phyloP scores from a whole-genome alignment of 1,140 invertebrate genomes.

The Ceratosolen fusciceps region DNA sequence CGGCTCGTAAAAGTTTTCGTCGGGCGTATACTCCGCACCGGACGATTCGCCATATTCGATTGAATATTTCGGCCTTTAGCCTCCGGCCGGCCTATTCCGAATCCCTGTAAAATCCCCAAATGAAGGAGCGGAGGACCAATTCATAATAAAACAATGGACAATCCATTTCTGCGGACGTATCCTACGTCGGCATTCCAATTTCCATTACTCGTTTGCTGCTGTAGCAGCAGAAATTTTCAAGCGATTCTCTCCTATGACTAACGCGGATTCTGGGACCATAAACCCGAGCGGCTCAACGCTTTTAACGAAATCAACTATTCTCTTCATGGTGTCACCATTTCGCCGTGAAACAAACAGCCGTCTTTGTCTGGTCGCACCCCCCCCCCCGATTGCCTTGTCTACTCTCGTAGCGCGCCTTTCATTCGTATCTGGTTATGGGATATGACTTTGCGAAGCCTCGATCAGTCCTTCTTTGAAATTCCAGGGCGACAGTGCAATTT shows the following conservation, averaged over 20 bases:
- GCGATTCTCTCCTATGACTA: slow-evolving; percentile 58
- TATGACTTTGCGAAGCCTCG: slow-evolving; percentile 45
- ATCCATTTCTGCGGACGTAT: slow-evolving; percentile 50
- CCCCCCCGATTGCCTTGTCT: background rate
- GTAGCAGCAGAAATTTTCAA: slow-evolving; percentile 50
- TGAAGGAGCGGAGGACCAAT: background rate
- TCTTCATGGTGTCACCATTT: slow-evolving; percentile 2
- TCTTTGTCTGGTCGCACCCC: slow-evolving; percentile 4
- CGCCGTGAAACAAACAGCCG: no score
- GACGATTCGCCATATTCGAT: slow-evolving; percentile 1
- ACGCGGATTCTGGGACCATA: slow-evolving; percentile 50
- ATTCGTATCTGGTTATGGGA: background rate
- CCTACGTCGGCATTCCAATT: slow-evolving; percentile 50
- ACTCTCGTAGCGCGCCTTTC: no score
- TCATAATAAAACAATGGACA: slow-evolving; percentile 57
- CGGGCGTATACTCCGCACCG: background rate
- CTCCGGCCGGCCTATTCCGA: background rate
- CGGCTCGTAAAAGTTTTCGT: background rate
- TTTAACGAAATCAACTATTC: slow-evolving; percentile 35
- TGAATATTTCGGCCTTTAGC: background rate
- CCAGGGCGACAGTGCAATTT: slow-evolving; percentile 61
- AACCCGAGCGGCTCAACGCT: background rate
- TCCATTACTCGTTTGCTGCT: slow-evolving; percentile 54
- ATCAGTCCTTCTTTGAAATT: slow-evolving; percentile 63
- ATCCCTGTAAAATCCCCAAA: background rate